phyloP scores from a whole-genome alignment of 2,113 vertebrate genomes.

The Gopherus flavomarginatus region DNA sequence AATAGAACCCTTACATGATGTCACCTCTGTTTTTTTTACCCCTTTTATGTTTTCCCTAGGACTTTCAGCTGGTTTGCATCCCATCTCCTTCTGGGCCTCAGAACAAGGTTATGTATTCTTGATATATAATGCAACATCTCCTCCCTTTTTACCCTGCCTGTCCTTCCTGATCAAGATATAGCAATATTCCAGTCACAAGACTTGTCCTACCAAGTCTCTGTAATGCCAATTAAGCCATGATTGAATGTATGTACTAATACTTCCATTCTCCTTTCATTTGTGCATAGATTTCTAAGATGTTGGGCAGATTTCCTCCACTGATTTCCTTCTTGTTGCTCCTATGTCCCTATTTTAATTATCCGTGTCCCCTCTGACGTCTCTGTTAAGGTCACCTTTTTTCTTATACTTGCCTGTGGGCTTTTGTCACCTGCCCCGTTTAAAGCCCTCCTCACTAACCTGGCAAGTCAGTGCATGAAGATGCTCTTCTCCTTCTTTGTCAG shows the following conservation, averaged over 20 bases:
- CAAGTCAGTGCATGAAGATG: not conserved
- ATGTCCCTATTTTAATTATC: not conserved
- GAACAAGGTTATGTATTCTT: not conserved
- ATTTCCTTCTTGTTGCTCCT: not conserved
- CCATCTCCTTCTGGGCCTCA: not conserved
- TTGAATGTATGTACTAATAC: not conserved
- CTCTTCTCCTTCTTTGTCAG: not conserved
- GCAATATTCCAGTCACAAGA: not conserved
- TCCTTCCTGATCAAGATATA: not conserved
- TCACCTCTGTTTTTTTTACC: not conserved
- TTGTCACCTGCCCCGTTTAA: not conserved
- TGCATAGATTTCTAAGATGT: not conserved
- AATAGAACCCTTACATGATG: not conserved
- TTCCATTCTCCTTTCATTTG: not conserved
- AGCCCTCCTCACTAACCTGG: not conserved
- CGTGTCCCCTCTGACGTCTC: not conserved
- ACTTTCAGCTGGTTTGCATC: not conserved
- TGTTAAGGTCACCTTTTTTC: not conserved
- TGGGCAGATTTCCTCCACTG: not conserved
- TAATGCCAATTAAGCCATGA: not conserved
- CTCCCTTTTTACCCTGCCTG: not conserved
- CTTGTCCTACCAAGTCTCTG: not conserved
- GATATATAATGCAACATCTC: not conserved
- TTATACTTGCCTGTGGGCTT: not conserved
- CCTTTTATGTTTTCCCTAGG: not conserved